A percentile compares a stretch with the other conserved stretches of the same genome.
Evolutionary conservation across 1,140 invertebrate species (phyloP).

Genomic region (Drosophila erecta): DNA sequence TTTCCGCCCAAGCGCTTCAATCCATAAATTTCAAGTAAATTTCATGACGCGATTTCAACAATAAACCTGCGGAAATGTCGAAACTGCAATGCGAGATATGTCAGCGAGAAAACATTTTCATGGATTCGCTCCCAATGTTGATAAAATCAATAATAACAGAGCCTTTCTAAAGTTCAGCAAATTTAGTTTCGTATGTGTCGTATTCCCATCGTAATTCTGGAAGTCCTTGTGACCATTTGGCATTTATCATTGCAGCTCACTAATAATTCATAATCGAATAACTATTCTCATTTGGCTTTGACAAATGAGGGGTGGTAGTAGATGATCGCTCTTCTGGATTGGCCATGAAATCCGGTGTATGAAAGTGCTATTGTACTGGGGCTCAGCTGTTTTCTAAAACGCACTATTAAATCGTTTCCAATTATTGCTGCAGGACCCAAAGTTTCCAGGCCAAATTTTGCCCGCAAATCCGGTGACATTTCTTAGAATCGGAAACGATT

Average conservation of each 20-base stretch:
- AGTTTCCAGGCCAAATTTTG: constrained; percentile 4
- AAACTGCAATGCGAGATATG: constrained; percentile 47
- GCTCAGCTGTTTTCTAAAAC: background rate
- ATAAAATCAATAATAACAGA: constrained; percentile 41
- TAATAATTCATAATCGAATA: constrained; percentile 9
- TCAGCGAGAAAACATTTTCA: constrained; percentile 44
- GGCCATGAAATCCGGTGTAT: background rate
- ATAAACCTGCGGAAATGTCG: constrained; percentile 32
- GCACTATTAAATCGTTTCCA: constrained; percentile 10
- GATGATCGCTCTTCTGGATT: constrained; percentile 1
- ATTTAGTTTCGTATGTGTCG: constrained; percentile 53
- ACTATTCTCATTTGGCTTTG: constrained; percentile 6
- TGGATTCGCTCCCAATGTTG: constrained; percentile 16
- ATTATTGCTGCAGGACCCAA: background rate
- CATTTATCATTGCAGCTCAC: constrained; percentile 26
- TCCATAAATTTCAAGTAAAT: constrained; percentile 15
- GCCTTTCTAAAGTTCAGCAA: constrained; percentile 64
- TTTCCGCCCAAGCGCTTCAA: constrained; percentile 12
- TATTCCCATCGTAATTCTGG: constrained; percentile 41
- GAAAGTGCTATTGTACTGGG: background rate
- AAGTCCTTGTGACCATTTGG: constrained; percentile 54
- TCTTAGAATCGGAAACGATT: constrained; percentile 7
- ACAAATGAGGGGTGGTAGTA: background rate
- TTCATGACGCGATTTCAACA: constrained; percentile 17
- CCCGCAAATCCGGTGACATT: background rate